Conservation (phyloP, 2,888 invertebrate species). For the Argyresthia albistria region DNA sequence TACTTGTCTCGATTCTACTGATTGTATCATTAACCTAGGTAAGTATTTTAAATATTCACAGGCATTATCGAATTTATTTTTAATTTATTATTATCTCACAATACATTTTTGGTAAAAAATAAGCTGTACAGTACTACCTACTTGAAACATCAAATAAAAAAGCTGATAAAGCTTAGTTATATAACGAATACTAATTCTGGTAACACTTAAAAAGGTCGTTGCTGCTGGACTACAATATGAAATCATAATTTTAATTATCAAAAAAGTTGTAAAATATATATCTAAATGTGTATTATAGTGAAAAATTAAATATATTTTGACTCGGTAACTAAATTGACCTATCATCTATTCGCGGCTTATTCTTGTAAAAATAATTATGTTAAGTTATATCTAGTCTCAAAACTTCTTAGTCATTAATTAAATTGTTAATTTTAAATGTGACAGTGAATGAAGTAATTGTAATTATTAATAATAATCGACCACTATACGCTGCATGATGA, state of each 20-base stretch:
- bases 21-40: background rate
- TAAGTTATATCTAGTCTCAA: conserved; percentile 57
- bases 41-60: background rate
- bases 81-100: background rate
- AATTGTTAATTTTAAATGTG: conserved; percentile 15
- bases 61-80: background rate
- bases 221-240: background rate
- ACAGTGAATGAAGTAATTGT: conserved; percentile 18
- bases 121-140: too few species aligned
- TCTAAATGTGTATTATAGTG: background rate
- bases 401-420: conserved; percentile 49
- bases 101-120: too few species aligned
- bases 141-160: too few species aligned
- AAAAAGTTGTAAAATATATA: background rate
- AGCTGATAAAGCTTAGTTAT: too few species aligned
- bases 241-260: background rate
- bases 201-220: background rate
- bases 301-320: background rate
- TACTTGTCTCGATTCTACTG: conserved; percentile 1
- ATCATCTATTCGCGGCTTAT: background rate
- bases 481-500: conserved; percentile 23
- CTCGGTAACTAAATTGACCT: background rate
- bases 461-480: conserved; percentile 14
- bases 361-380: background rate
- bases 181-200: too few species aligned